Base-by-base conservation (phyloP, 1,140 invertebrate species). In the Papilio xuthus region DNA sequence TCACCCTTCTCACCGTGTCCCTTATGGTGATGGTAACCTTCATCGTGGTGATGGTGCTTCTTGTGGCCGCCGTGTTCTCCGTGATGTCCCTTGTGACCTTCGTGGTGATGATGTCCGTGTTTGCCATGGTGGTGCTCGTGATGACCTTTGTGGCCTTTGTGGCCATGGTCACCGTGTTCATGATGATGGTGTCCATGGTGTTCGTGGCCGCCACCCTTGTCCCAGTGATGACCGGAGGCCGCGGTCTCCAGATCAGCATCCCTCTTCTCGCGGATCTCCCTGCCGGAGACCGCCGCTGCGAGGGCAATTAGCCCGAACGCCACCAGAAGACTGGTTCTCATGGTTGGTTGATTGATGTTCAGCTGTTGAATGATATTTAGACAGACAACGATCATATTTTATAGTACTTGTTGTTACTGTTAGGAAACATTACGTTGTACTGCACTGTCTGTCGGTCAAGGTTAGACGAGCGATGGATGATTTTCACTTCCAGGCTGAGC, bases 41-140 rank as follows among this genome's bases (percentile, higher is more conserved):
- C 95, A 76, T 96, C 96, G 82, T 97, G 96, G 84, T 97, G 96
- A 79, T 97, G 96, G 50, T 95, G 95, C 83, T 97, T 96, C 85
- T 97, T 96, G 83, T 97, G 96, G 0, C 96, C 96, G 32, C 95
- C 95, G 79, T 97, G 95, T 76, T 97, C 96, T 32, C 95, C 95
- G 86, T 97, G 95, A 84, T 97, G 96, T 13, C 95, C 95, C 53
- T 95, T 95, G 81, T 97, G 95, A 50, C 96, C 95, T 81, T 96
- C 95, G 86, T 96, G 96, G 72, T 96, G 96, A 83, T 96, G 95
- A 84, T 97, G 96, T 0, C 96, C 96, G 77, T 97, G 95, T 26
- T 95, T 94, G 1, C 95, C 95, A 78, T 96, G 93, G 77, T 96
- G 95, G 79, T 95, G 94, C 78, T 94, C 93, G 56, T 95, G 94